Conservation (phyloP, 2,888 invertebrate species). For the Rhopalosiphum nymphaeae region DNA sequence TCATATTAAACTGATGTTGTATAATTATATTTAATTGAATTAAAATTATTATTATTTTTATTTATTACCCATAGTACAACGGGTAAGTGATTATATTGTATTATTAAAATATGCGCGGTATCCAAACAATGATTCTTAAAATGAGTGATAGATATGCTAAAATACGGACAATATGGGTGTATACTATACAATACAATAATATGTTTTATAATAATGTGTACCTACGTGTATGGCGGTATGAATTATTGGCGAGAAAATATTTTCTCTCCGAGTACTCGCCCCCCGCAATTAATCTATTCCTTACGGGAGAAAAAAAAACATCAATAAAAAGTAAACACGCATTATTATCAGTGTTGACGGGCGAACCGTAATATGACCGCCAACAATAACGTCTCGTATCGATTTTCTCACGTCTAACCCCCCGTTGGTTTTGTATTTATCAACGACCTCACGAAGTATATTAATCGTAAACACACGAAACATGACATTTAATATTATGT, state of each 20-base stretch:
- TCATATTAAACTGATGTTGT: not conserved
- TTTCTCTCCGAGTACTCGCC: not conserved
- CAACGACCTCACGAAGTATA: slow-evolving; percentile 3
- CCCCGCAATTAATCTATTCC: not conserved
- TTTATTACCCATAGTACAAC: not conserved
- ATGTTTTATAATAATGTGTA: not conserved
- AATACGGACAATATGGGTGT: not conserved
- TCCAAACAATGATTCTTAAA: not conserved
- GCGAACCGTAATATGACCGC: slow-evolving; percentile 32
- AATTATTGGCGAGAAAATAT: slow-evolving; percentile 1
- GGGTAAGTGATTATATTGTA: not conserved
- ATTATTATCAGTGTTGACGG: slow-evolving; percentile 40
- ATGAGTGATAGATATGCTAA: not conserved
- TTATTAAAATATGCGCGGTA: not conserved
- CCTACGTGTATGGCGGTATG: not conserved
- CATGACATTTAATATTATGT: slow-evolving; percentile 18
- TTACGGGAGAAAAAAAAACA: not conserved
- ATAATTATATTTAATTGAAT: not conserved
- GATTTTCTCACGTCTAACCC: slow-evolving; percentile 40
- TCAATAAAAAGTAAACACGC: slow-evolving; percentile 43
- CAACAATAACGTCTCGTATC: slow-evolving; percentile 38
- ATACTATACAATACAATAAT: not conserved
- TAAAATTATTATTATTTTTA: not conserved
- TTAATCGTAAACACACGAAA: slow-evolving; percentile 36
- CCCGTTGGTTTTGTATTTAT: slow-evolving; percentile 38